A percentile compares a stretch with the other conserved stretches of the same genome.
phyloP scores from a whole-genome alignment of 2,888 invertebrate species.

The Sphinx pinastri region DNA sequence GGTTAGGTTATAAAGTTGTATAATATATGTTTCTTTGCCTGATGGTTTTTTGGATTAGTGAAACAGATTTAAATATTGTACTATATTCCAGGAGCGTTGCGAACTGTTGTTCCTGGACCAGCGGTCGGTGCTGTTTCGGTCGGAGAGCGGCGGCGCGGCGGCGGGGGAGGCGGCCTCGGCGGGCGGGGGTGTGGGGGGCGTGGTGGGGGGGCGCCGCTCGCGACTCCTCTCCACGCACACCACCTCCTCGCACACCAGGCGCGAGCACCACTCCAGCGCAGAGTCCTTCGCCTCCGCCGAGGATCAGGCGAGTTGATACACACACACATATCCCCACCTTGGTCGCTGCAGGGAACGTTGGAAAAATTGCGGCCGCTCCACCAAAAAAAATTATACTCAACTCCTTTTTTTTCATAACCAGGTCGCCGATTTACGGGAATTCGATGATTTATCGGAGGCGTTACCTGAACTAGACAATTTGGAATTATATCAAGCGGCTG shows the following conservation, averaged over 20 bases:
- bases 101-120: slow-evolving; percentile 95
- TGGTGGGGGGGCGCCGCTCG: slow-evolving; percentile 58
- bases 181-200: slow-evolving; percentile 48
- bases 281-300: slow-evolving; percentile 98
- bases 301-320: slow-evolving; percentile 86
- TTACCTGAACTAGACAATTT: slow-evolving; percentile 91
- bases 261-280: slow-evolving; percentile 91
- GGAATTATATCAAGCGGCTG: slow-evolving; percentile 92
- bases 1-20: too few species aligned
- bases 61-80: too few species aligned
- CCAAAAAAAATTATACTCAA: not conserved
- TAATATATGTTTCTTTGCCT: too few species aligned
- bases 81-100: slow-evolving; percentile 88
- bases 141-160: slow-evolving; percentile 86
- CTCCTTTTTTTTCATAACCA: slow-evolving; percentile 50
- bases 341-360: too few species aligned
- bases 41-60: too few species aligned
- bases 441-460: slow-evolving; percentile 92
- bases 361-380: too few species aligned
- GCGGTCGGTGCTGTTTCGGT: slow-evolving; percentile 93
- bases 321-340: too few species aligned
- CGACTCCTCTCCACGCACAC: slow-evolving; percentile 76
- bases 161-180: slow-evolving; percentile 39
- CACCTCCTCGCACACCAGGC: slow-evolving; percentile 71
- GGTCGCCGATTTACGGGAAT: slow-evolving; percentile 94